Evolutionary conservation across 2,888 invertebrate species (phyloP).

Genomic region (Chelonus formosanus): DNA sequence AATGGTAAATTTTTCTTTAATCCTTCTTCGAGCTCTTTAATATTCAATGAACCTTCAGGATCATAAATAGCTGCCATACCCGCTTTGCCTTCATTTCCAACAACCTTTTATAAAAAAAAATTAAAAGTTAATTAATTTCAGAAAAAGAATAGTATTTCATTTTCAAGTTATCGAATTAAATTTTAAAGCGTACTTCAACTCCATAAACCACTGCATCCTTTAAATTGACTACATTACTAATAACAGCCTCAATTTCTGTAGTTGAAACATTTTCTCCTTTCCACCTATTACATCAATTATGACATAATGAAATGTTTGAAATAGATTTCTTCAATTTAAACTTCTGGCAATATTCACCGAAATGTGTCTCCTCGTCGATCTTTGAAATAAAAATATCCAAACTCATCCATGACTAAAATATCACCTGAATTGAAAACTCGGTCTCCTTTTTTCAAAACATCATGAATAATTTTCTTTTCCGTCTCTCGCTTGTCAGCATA

Average conservation of each 20-base stretch:
- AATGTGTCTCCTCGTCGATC: constrained; percentile 90
- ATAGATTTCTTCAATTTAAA: not conserved
- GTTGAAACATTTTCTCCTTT: constrained; percentile 98
- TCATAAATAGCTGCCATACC: constrained; percentile 94
- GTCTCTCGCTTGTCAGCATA: constrained; percentile 80
- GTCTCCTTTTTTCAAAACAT: constrained; percentile 89
- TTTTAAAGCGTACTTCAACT: constrained; percentile 74
- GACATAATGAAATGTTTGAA: constrained; percentile 3
- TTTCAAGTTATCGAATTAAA: not conserved
- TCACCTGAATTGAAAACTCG: constrained; percentile 91
- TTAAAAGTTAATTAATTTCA: constrained; percentile 2
- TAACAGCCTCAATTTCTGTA: constrained; percentile 90
- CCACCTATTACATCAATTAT: constrained; percentile 70
- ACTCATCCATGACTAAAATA: constrained; percentile 87
- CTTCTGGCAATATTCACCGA: constrained; percentile 60
- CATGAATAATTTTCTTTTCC: constrained; percentile 81
- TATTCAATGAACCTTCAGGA: constrained; percentile 70
- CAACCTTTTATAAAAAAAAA: constrained; percentile 69
- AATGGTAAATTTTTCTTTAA: constrained; percentile 78
- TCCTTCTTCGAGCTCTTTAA: constrained; percentile 71
- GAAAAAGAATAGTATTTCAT: not conserved
- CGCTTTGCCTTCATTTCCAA: constrained; percentile 83
- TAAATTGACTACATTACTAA: constrained; percentile 79
- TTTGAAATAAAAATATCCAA: constrained; percentile 93
- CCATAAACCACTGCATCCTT: constrained; percentile 90